Percentiles rank a stretch among this genome's conserved stretches.
phyloP scores from a whole-genome alignment of 2,797 vertebrate species.

The Paramormyrops hopkinsi region DNA sequence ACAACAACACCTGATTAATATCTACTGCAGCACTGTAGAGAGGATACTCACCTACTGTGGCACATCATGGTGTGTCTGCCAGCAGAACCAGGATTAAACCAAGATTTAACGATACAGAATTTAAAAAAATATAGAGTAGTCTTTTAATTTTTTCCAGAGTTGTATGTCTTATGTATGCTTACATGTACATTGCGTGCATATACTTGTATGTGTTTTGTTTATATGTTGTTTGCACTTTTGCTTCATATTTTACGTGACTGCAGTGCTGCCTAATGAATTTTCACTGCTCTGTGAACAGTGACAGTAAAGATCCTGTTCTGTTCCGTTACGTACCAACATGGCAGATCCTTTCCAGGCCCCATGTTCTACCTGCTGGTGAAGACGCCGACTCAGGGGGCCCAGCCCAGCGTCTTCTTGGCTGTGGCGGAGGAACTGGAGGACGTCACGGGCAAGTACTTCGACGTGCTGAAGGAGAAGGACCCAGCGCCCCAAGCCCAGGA shows the following conservation, averaged over 20 bases:
- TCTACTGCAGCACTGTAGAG: neutral
- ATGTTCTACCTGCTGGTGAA: constrained; percentile 75
- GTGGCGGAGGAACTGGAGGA: constrained; percentile 69
- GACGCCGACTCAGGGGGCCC: constrained; percentile 68
- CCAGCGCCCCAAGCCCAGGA: constrained; percentile 70
- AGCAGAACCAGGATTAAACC: neutral
- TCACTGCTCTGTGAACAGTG: neutral
- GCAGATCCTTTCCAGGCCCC: constrained; percentile 54
- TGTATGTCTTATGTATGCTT: neutral
- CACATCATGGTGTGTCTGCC: neutral
- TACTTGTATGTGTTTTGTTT: neutral
- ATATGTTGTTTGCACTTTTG: neutral
- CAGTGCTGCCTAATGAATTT: neutral
- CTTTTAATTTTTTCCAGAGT: neutral
- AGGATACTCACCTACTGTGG: neutral
- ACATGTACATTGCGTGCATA: neutral
- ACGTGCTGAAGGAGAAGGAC: constrained; percentile 68
- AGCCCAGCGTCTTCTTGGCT: constrained; percentile 69
- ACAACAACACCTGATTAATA: neutral
- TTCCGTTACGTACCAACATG: neutral
- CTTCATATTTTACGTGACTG: neutral
- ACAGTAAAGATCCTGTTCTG: neutral
- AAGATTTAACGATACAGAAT: neutral
- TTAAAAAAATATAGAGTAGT: neutral
- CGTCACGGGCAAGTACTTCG: constrained; percentile 71